A percentile compares a stretch with the other conserved stretches of the same genome.
Evolutionary conservation across 2,888 invertebrate genomes (phyloP).

Genomic region (Plebejus argus): DNA sequence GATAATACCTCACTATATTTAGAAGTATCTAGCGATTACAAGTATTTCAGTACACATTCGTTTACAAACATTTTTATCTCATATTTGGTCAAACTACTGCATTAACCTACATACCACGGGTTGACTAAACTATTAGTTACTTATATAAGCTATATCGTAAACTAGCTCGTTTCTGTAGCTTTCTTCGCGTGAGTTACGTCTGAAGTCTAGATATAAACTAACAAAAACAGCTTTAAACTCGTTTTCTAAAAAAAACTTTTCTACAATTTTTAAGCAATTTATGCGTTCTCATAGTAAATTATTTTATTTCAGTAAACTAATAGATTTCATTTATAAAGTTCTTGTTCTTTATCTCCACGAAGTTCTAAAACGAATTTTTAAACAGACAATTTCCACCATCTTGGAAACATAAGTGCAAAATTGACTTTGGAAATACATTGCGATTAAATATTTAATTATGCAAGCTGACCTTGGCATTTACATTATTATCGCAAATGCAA

Average conservation of each 20-base stretch:
- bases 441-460: conserved; percentile 13
- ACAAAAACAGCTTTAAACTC: not conserved
- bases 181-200: not conserved
- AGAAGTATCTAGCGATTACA: not conserved
- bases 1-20: conserved; percentile 5
- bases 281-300: not conserved
- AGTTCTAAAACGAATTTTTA: not conserved
- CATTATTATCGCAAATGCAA: conserved; percentile 6
- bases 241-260: not conserved
- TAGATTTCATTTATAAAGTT: too few species aligned
- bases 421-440: conserved; percentile 13
- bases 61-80: conserved; percentile 27
- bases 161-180: not conserved
- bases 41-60: conserved; percentile 15
- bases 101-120: conserved; percentile 24
- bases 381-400: not conserved
- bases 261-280: not conserved
- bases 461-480: conserved; percentile 16
- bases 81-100: conserved; percentile 21
- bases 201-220: not conserved
- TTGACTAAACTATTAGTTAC: conserved; percentile 1
- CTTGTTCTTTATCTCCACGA: too few species aligned
- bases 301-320: too few species aligned
- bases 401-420: not conserved
- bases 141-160: not conserved